A percentile compares a stretch with the other conserved stretches of the same genome.
These are phyloP conservation scores for Lutra lutra DNA, from an alignment of 2,797 vertebrate species.

Conservation along the genomic window DNA sequence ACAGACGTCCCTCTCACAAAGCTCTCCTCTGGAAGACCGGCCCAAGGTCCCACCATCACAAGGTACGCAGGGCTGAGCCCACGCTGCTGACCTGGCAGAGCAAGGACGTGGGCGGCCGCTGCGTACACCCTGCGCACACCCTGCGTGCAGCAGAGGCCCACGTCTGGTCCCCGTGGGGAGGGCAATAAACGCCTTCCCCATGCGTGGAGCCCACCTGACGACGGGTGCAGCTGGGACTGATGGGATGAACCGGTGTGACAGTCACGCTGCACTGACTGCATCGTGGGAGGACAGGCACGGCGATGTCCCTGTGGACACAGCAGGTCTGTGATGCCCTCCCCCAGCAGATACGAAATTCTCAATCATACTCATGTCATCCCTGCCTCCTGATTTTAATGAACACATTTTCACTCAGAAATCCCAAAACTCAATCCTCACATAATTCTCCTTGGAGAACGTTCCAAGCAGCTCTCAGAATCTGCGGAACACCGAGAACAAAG, in stretches of 20 bases:
- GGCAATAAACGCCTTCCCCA: not conserved
- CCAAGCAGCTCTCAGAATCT: not conserved
- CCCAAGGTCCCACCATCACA: not conserved
- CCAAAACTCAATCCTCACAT: not conserved
- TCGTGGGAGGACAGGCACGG: fast-evolving
- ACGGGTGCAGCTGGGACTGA: not conserved
- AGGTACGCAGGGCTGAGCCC: not conserved
- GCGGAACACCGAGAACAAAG: not conserved
- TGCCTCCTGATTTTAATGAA: not conserved
- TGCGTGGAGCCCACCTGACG: fast-evolving
- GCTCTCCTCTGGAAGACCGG: not conserved
- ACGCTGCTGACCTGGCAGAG: not conserved
- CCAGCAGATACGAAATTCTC: not conserved
- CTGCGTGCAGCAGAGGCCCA: not conserved
- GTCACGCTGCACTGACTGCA: too few relatives aligned
- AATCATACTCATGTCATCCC: not conserved
- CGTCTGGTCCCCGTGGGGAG: fast-evolving
- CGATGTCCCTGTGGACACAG: not conserved
- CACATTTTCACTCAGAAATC: not conserved
- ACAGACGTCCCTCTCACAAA: not conserved
- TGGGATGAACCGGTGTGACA: fast-evolving
- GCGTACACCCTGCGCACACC: too few relatives aligned
- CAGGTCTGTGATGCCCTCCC: not conserved
- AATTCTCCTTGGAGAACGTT: not conserved
- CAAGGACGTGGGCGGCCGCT: not conserved